Evolutionary conservation across 2,888 invertebrate species (phyloP).

Genomic region (Pelosia muscerda): DNA sequence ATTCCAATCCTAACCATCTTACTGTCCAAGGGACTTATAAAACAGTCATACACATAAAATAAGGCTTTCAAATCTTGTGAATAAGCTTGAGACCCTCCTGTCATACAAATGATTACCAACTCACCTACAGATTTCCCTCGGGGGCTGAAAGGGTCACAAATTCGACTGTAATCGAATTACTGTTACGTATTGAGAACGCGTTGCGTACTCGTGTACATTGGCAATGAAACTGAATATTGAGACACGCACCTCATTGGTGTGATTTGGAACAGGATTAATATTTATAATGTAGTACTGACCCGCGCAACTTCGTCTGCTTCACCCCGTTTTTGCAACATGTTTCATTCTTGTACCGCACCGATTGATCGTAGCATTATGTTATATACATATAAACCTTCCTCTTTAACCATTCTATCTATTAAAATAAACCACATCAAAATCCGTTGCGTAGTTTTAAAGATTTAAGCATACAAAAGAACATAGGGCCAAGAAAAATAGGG

Average conservation of each 20-base stretch:
- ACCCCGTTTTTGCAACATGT: too few relatives aligned
- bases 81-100: slow-evolving; percentile 16
- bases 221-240: not conserved
- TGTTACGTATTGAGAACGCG: slow-evolving; percentile 28
- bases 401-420: too few relatives aligned
- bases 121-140: slow-evolving; percentile 41
- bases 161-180: slow-evolving; percentile 40
- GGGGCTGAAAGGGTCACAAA: slow-evolving; percentile 41
- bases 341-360: too few relatives aligned
- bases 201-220: not conserved
- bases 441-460: too few relatives aligned
- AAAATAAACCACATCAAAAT: too few relatives aligned
- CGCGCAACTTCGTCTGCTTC: too few relatives aligned
- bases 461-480: too few relatives aligned
- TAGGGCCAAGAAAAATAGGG: too few relatives aligned
- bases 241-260: not conserved
- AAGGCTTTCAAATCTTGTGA: slow-evolving; percentile 5
- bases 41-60: slow-evolving; percentile 19
- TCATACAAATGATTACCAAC: slow-evolving; percentile 43
- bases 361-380: too few relatives aligned
- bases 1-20: not conserved
- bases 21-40: slow-evolving; percentile 15
- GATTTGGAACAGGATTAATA: too few relatives aligned
- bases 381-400: too few relatives aligned
- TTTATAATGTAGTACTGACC: too few relatives aligned